Evolutionary conservation across 1,140 invertebrate genomes (phyloP), one percentile per base, ranked within the genome.

Genomic region (Asobara japonica): DNA sequence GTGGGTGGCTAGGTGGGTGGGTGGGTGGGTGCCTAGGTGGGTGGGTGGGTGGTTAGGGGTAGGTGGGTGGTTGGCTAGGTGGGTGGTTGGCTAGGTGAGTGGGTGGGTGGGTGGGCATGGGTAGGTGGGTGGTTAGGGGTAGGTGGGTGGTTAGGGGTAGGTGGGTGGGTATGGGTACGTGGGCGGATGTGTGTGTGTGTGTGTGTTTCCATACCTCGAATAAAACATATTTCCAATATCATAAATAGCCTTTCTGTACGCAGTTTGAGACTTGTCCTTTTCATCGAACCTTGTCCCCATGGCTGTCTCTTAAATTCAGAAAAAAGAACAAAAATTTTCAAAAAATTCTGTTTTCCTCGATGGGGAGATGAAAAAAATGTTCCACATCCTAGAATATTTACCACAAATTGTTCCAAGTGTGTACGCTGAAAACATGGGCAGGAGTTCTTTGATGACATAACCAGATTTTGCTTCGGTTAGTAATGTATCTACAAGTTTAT

Each of bases 401-500:
- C 90, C 91, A 82, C 90, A 91, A 72, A 94, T 93, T 61, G 92
- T 89, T 77, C 92, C 91, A 36, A 94, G 80, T 36, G 92, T 89
- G 82, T 89, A 91, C 7, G 88, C 81, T 2, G 90, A 89, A 2
- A 93, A 82, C 56, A 88, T 83, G 2, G 89, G 88, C 69, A 90
- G 87, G 13, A 94, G 86, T 76, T 92, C 85, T 62, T 90, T 85
- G 27, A 76, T 74, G 74, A 74, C 79, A 79, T 79, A 75, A 29
- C 66, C 72, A 13, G 79, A 45, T 13, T 22, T 25, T 66, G 65
- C 79, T 81, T 74, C 81, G 78, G 62, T 86, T 76, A 69, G 79
- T n/a, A 93, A 80, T 70, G 87, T 85, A 3, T 89, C 68, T 0
- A 90, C 78, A 41, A 94, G 77, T 22, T 89, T 83, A 16, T 80